A percentile compares a stretch with the other conserved stretches of the same genome.
phyloP scores from a whole-genome alignment of 2,888 invertebrate genomes.

The Autographa gamma region DNA sequence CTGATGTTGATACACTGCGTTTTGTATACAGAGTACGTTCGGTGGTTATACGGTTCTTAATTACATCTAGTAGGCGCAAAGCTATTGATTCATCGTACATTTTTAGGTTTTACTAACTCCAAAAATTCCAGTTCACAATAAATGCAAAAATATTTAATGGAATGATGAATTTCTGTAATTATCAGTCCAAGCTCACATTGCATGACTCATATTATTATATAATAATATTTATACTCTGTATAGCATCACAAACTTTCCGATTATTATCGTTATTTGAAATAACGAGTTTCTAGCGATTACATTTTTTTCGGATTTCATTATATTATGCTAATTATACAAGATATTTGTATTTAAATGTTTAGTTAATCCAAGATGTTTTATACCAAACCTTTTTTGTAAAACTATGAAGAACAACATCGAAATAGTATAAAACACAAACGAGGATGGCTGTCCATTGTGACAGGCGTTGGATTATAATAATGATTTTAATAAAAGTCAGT shows the following conservation, averaged over 20 bases:
- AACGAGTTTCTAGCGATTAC: conserved; percentile 31
- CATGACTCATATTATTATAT: conserved; percentile 42
- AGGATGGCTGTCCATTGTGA: conserved; percentile 61
- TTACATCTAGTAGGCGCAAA: conserved; percentile 17
- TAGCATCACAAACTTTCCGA: conserved; percentile 54
- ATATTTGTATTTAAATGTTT: conserved; percentile 53
- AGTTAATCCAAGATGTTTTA: conserved; percentile 44
- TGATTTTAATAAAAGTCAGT: conserved; percentile 50
- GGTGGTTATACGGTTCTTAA: conserved; percentile 9
- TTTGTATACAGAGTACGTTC: conserved; percentile 31
- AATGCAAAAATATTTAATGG: conserved; percentile 58
- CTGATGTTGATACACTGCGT: conserved; percentile 9
- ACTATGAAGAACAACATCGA: conserved; percentile 59
- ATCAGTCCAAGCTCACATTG: conserved; percentile 57
- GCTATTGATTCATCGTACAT: conserved; percentile 16
- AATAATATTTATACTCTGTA: conserved; percentile 63
- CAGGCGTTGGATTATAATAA: conserved; percentile 56
- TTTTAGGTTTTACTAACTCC: conserved; percentile 18
- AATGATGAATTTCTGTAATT: conserved; percentile 54
- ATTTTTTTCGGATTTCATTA: conserved; percentile 27
- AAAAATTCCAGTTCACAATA: conserved; percentile 39
- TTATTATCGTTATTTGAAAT: conserved; percentile 39
- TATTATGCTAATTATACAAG: conserved; percentile 44
- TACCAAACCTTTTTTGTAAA: conserved; percentile 53
- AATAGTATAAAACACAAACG: conserved; percentile 60